Evolutionary conservation across 2,113 vertebrate species (phyloP).

Genomic region (Martes martes): DNA sequence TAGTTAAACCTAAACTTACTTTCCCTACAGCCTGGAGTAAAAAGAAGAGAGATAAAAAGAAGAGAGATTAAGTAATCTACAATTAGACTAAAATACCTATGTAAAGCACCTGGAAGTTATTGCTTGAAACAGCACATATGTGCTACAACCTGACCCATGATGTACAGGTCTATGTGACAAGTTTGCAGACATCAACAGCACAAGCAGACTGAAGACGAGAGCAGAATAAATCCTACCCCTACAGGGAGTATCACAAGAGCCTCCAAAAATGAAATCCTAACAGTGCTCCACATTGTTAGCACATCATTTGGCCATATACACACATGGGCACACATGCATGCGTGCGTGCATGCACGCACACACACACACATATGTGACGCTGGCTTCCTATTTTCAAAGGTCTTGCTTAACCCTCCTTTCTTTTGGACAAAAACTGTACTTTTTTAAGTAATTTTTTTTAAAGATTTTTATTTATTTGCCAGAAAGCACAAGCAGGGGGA

Average conservation of each 20-base stretch:
- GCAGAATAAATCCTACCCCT: neutral
- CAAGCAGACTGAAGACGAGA: neutral
- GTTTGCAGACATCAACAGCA: neutral
- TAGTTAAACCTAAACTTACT: neutral
- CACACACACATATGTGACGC: no score
- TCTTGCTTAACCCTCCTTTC: neutral
- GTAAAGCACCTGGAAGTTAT: neutral
- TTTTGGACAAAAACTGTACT: neutral
- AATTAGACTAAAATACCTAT: neutral
- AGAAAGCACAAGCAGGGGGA: no score
- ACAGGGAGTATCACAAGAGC: neutral
- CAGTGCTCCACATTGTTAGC: neutral
- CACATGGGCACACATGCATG: accelerated
- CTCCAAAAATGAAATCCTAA: neutral
- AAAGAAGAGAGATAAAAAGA: neutral
- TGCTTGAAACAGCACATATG: neutral
- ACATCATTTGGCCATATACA: neutral
- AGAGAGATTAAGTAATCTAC: neutral
- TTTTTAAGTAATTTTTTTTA: neutral
- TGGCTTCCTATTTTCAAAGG: neutral
- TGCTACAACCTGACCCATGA: neutral
- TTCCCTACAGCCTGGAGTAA: neutral
- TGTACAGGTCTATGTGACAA: neutral
- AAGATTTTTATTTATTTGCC: no score
- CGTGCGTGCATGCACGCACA: no score